Percentiles rank a stretch among this genome's conserved stretches.
These are phyloP conservation scores for Spodoptera frugiperda DNA, from an alignment of 1,140 invertebrate species.

Conservation along the genomic window DNA sequence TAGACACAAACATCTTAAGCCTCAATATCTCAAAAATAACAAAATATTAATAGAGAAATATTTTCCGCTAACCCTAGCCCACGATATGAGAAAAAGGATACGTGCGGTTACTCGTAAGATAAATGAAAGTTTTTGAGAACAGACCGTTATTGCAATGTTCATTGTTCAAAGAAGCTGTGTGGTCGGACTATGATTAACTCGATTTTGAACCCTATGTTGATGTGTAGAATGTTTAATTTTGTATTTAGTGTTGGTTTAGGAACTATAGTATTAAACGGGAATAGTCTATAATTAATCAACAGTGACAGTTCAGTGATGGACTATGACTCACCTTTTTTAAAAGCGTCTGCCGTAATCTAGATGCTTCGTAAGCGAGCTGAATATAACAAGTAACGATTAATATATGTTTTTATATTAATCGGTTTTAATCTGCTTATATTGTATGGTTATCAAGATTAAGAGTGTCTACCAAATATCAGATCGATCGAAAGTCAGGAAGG, in stretches of 20 bases:
- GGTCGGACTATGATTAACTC: constrained; percentile 10
- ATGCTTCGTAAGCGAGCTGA: no score
- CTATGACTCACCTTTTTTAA: no score
- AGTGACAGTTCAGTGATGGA: no score
- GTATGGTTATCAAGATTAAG: no score
- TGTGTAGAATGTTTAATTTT: not conserved
- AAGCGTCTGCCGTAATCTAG: no score
- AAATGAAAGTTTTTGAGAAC: constrained; percentile 32
- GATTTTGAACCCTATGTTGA: not conserved
- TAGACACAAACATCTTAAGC: not conserved
- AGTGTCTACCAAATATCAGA: no score
- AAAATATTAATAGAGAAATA: constrained; percentile 7
- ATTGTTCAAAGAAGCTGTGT: not conserved
- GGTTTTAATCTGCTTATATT: no score
- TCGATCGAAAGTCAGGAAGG: no score
- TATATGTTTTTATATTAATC: no score
- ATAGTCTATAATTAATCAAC: no score
- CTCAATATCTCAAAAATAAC: constrained; percentile 15
- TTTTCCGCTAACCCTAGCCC: not conserved
- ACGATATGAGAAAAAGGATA: constrained; percentile 23
- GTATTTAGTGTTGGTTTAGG: not conserved
- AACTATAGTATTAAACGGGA: not conserved
- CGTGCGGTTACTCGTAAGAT: constrained; percentile 39
- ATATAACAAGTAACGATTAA: no score
- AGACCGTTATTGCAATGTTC: constrained; percentile 26